Percentiles rank a stretch among this genome's conserved stretches.
Evolutionary conservation across 92 coral and sea anemone species (phyloP).

Genomic region (Bergia sp.): DNA sequence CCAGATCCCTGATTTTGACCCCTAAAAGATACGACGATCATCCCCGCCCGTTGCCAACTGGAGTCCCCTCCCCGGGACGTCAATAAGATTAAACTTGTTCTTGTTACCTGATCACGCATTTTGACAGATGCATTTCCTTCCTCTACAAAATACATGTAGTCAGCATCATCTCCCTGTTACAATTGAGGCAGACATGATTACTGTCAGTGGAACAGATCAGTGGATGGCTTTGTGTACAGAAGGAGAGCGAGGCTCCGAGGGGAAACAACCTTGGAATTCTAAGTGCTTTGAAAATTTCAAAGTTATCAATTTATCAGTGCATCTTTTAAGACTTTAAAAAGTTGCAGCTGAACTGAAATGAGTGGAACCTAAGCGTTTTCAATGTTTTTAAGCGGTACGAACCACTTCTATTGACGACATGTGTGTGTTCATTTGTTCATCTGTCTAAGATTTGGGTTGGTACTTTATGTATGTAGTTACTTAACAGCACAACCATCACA

Average conservation of each 20-base stretch:
- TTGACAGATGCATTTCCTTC: constrained; percentile 82
- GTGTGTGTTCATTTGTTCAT: no score
- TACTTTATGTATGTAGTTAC: neutral
- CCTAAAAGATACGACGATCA: no score
- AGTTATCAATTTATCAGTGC: no score
- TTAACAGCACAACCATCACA: neutral
- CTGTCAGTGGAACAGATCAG: no score
- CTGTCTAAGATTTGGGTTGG: neutral
- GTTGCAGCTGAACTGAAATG: no score
- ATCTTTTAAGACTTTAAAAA: no score
- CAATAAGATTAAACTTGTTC: neutral
- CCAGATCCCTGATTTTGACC: no score
- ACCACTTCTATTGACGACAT: neutral
- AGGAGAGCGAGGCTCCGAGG: neutral
- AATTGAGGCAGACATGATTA: neutral
- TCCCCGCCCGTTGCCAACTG: no score
- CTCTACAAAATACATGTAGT: constrained; percentile 95
- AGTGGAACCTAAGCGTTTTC: no score
- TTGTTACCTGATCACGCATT: constrained; percentile 79
- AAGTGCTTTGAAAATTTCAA: no score
- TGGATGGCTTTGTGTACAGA: neutral
- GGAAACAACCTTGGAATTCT: neutral
- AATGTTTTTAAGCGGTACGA: no score
- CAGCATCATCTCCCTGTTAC: constrained; percentile 95
- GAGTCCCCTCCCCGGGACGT: no score